Percentiles rank a stretch among this genome's conserved stretches.
Evolutionary conservation across 1,140 invertebrate species (phyloP).

Genomic region (Zaprionus africanus): DNA sequence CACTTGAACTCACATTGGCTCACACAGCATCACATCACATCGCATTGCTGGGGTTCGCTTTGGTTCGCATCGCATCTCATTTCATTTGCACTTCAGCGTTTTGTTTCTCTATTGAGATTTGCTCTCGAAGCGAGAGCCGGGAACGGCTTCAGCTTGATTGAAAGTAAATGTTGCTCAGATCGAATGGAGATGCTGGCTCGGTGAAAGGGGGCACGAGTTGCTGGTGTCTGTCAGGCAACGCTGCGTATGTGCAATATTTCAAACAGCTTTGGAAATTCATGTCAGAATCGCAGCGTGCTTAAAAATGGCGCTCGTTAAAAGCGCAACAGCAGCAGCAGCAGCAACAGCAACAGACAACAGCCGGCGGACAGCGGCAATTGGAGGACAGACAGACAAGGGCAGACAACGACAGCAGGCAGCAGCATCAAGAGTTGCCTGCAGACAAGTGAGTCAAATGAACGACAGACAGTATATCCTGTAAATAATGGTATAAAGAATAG

Average conservation of each 20-base stretch:
- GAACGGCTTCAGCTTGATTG: constrained; percentile 48
- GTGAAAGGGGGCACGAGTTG: neutral
- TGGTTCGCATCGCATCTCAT: constrained; percentile 37
- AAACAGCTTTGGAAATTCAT: constrained; percentile 44
- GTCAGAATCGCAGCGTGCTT: constrained; percentile 43
- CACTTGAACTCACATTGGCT: constrained; percentile 9
- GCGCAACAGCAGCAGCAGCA: constrained; percentile 48
- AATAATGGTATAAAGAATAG: no score
- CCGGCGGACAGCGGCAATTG: neutral
- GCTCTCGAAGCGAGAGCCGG: constrained; percentile 24
- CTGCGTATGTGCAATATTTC: constrained; percentile 65
- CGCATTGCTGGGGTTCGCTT: neutral
- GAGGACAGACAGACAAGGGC: neutral
- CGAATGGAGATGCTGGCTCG: constrained; percentile 24
- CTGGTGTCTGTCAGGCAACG: constrained; percentile 17
- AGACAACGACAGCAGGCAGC: constrained; percentile 32
- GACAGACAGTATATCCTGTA: neutral
- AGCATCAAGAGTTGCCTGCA: constrained; percentile 48
- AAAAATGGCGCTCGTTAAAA: constrained; percentile 63
- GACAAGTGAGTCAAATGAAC: neutral
- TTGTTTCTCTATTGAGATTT: constrained; percentile 57
- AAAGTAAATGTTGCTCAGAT: constrained; percentile 56
- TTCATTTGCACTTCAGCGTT: constrained; percentile 63
- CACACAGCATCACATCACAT: constrained; percentile 16
- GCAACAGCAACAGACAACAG: constrained; percentile 13